Percentiles rank a stretch among this genome's conserved stretches.
Evolutionary conservation across 2,113 vertebrate species (phyloP).

Genomic region (Sceloporus undulatus): DNA sequence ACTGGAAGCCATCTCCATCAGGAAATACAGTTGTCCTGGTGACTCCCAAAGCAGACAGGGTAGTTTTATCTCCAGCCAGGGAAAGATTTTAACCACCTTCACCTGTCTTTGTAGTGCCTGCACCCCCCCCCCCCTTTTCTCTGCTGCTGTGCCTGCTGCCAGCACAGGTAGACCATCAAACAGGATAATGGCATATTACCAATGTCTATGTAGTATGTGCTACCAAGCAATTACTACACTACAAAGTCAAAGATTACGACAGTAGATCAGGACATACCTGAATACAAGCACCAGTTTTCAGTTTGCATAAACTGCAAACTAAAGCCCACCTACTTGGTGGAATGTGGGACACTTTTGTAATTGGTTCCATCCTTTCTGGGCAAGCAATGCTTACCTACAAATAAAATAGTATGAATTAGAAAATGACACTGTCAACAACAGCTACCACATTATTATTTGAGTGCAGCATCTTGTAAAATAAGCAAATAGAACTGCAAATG

Average conservation of each 20-base stretch:
- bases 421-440: not conserved
- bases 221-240: not conserved
- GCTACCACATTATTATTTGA: not conserved
- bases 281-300: conserved; percentile 97
- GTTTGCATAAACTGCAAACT: conserved; percentile 95
- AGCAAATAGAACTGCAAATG: not conserved
- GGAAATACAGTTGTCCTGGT: too few species aligned
- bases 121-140: too few species aligned
- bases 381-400: conserved; percentile 96
- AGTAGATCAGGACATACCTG: conserved; percentile 81
- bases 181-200: not conserved
- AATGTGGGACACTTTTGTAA: conserved; percentile 98
- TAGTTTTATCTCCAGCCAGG: too few species aligned
- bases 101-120: too few species aligned
- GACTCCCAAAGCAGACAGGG: too few species aligned
- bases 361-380: conserved; percentile 98
- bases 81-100: too few species aligned
- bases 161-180: too few species aligned
- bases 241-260: not conserved
- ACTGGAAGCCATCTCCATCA: too few species aligned
- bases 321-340: conserved; percentile 97
- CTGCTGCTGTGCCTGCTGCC: too few species aligned
- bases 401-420: conserved; percentile 25
- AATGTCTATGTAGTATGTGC: not conserved
- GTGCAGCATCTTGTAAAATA: not conserved